Conservation (phyloP, 2,888 invertebrate species). For the Caenorhabditis afra region DNA sequence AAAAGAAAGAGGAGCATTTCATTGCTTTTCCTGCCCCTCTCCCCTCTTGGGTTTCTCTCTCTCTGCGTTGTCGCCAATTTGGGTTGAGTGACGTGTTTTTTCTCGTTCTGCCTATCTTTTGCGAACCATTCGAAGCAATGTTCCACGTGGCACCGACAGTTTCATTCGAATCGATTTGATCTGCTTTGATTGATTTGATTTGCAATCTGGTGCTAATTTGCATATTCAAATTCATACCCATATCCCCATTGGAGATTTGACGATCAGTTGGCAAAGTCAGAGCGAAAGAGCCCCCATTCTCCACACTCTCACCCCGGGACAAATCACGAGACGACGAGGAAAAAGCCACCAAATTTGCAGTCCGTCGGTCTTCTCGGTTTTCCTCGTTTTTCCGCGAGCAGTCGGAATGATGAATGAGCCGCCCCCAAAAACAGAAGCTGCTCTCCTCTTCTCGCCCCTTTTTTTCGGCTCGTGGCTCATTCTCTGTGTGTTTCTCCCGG, state of each 20-base stretch:
- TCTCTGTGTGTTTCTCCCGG: slow-evolving; percentile 14
- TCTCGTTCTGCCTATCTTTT: neutral
- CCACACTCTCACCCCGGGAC: too few species aligned
- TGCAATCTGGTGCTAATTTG: neutral
- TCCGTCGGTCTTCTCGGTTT: slow-evolving; percentile 15
- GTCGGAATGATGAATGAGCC: neutral
- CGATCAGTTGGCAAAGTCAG: too few species aligned
- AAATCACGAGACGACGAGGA: too few species aligned
- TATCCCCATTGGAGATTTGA: too few species aligned
- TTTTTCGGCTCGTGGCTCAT: neutral
- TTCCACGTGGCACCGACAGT: too few species aligned
- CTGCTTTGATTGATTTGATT: slow-evolving; percentile 14
- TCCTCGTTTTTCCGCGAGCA: neutral
- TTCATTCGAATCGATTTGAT: too few species aligned
- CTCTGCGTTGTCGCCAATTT: slow-evolving; percentile 3
- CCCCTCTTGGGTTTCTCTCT: neutral
- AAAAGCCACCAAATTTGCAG: too few species aligned
- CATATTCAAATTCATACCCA: too few species aligned
- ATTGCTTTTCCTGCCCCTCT: neutral
- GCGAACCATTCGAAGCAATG: too few species aligned
- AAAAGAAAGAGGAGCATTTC: too few species aligned
- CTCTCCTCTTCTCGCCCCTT: neutral
- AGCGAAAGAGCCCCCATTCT: too few species aligned
- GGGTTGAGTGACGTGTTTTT: neutral
- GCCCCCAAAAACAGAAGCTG: neutral